Conservation (phyloP, 2,113 vertebrate genomes). For the Zingel zingel region DNA sequence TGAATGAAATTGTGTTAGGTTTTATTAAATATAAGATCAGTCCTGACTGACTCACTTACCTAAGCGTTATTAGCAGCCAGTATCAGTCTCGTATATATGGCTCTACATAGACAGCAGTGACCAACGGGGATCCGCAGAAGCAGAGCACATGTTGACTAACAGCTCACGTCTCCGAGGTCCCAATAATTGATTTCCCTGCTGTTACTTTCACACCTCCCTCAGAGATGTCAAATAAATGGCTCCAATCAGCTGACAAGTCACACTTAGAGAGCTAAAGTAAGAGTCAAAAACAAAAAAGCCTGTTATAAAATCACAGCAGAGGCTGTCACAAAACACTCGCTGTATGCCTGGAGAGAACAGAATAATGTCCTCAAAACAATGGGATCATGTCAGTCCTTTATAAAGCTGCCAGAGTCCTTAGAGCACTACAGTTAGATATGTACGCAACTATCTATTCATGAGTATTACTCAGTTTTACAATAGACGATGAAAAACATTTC, state of each 20-base stretch:
- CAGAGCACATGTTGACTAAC: neutral
- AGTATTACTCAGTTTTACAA: too few species aligned
- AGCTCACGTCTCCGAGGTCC: neutral
- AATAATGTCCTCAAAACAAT: neutral
- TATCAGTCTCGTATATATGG: neutral
- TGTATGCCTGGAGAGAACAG: neutral
- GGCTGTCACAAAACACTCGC: neutral
- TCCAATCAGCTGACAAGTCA: slow-evolving; percentile 10
- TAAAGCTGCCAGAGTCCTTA: neutral
- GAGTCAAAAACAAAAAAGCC: slow-evolving; percentile 13
- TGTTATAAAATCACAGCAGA: slow-evolving; percentile 2
- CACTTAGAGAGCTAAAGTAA: slow-evolving; percentile 1
- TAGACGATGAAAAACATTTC: neutral
- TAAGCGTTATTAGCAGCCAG: neutral
- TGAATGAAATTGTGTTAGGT: neutral
- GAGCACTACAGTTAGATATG: neutral
- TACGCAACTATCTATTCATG: neutral
- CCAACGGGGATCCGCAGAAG: neutral
- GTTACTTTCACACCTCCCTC: slow-evolving; percentile 3
- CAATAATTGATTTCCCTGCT: slow-evolving; percentile 37
- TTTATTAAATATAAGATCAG: slow-evolving; percentile 2
- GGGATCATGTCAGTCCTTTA: neutral
- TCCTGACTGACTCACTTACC: neutral
- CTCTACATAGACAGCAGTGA: neutral
- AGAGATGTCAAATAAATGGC: slow-evolving; percentile 6